Evolutionary conservation across 1,140 invertebrate species (phyloP).

Genomic region (Uloborus diversus): DNA sequence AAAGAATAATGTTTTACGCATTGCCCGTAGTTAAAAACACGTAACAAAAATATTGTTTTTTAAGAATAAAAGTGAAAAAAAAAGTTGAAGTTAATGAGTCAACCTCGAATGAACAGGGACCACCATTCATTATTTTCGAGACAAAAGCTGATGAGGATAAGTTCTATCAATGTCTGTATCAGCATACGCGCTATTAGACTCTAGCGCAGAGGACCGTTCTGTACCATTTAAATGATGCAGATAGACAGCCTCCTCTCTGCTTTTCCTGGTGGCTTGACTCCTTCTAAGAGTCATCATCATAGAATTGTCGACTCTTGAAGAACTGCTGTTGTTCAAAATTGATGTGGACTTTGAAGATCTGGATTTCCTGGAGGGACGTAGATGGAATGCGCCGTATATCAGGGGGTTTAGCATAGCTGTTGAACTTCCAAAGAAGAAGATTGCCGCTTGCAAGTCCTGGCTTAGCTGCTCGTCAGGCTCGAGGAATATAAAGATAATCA

Average conservation of each 20-base stretch:
- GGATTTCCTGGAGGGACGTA: slow-evolving; percentile 60
- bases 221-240: not conserved
- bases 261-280: not conserved
- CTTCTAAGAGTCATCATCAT: not conserved
- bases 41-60: no score
- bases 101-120: no score
- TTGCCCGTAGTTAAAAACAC: no score
- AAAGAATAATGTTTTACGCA: no score
- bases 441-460: slow-evolving; percentile 67
- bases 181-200: no score
- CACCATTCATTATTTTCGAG: no score
- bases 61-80: no score
- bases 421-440: slow-evolving; percentile 86
- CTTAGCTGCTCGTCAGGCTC: slow-evolving; percentile 74
- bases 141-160: no score
- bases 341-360: not conserved
- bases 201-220: no score
- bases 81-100: no score
- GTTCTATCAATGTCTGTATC: no score
- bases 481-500: slow-evolving; percentile 82
- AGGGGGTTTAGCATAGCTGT: slow-evolving; percentile 87
- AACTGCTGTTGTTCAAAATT: not conserved
- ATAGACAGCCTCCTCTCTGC: not conserved
- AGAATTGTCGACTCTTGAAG: not conserved
- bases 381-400: slow-evolving; percentile 87